These are phyloP conservation scores for Macrotrachela quadricornifera DNA, from an alignment of 1,140 invertebrate species.

Conservation along the genomic window DNA sequence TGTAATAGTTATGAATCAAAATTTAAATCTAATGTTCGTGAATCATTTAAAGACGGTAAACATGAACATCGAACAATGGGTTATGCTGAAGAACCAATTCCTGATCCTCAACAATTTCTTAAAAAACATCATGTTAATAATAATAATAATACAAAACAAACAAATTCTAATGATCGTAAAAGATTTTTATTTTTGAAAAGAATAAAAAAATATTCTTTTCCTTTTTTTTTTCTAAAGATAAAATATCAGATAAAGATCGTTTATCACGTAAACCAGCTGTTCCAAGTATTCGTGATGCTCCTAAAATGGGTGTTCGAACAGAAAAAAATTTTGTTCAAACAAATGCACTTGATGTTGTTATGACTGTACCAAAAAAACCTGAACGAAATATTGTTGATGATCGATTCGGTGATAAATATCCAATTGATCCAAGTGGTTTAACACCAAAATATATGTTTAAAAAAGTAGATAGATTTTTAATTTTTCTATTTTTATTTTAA, in stretches of 20 bases:
- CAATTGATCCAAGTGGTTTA: conserved; percentile 23
- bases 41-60: conserved; percentile 15
- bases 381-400: conserved; percentile 26
- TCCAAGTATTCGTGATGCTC: conserved; percentile 19
- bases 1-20: conserved; percentile 22
- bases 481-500: background rate
- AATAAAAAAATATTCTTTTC: too few species aligned
- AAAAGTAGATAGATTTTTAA: conserved; percentile 18
- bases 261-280: conserved; percentile 14
- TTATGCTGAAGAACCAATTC: conserved; percentile 22
- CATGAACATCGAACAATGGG: conserved; percentile 28
- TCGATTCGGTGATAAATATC: conserved; percentile 23
- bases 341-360: conserved; percentile 28
- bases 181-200: too few species aligned
- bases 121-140: too few species aligned
- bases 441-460: conserved; percentile 25
- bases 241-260: too few species aligned
- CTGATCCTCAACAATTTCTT: conserved; percentile 22
- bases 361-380: conserved; percentile 23
- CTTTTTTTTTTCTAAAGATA: too few species aligned
- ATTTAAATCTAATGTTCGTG: conserved; percentile 18
- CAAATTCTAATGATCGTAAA: too few species aligned
- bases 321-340: conserved; percentile 30
- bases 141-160: conserved; percentile 16
- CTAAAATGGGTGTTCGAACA: conserved; percentile 27